These are phyloP conservation scores for Volucella zonaria DNA, from an alignment of 2,888 invertebrate species.

Conservation along the genomic window DNA sequence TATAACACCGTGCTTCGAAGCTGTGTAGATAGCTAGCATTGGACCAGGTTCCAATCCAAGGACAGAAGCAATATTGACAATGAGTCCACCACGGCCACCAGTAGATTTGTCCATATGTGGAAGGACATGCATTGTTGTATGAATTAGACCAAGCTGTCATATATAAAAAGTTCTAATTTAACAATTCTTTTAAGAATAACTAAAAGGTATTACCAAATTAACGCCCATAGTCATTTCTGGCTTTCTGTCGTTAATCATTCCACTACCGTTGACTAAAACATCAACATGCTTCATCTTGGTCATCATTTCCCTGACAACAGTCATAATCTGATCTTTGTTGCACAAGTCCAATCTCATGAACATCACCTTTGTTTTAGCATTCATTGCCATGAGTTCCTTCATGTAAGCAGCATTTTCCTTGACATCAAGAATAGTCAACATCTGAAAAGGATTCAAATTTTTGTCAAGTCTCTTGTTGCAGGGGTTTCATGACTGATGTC, in stretches of 20 bases:
- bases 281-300: conserved; percentile 67
- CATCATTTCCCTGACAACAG: conserved; percentile 54
- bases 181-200: not conserved
- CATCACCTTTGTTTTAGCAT: conserved; percentile 36
- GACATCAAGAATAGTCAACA: conserved; percentile 69
- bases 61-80: conserved; percentile 79
- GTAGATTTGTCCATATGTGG: conserved; percentile 79
- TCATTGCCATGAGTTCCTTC: conserved; percentile 51
- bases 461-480: not conserved
- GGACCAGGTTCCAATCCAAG: conserved; percentile 76
- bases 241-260: conserved; percentile 69
- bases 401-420: conserved; percentile 41
- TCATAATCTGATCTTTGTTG: conserved; percentile 61
- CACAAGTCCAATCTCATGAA: conserved; percentile 65
- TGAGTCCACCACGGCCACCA: conserved; percentile 79
- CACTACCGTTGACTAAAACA: conserved; percentile 75
- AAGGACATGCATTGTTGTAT: conserved; percentile 79
- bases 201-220: conserved; percentile 82
- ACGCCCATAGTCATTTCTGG: conserved; percentile 70
- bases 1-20: conserved; percentile 78
- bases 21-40: conserved; percentile 78
- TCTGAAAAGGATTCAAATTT: conserved; percentile 45
- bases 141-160: conserved; percentile 80
- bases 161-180: not conserved
- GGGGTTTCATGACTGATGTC: not conserved